Percentiles rank a stretch among this genome's conserved stretches.
Evolutionary conservation across 2,888 invertebrate species (phyloP).

Genomic region (Leptopilina syphax): DNA sequence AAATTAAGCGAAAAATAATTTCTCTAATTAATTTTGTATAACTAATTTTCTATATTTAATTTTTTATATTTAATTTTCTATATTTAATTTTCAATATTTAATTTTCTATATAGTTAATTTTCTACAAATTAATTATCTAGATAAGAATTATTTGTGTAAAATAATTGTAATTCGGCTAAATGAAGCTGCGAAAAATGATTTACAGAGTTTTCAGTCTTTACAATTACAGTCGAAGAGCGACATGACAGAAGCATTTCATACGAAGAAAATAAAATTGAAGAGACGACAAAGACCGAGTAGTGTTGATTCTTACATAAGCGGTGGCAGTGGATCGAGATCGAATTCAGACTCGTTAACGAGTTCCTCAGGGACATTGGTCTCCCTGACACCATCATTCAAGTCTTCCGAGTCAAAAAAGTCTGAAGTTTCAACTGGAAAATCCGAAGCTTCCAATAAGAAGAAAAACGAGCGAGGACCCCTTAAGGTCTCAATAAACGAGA

Average conservation of each 20-base stretch:
- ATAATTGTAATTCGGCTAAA: background rate
- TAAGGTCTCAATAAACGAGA: slow-evolving; percentile 78
- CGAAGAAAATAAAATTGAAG: slow-evolving; percentile 56
- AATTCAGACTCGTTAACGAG: slow-evolving; percentile 69
- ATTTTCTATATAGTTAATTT: too few species aligned
- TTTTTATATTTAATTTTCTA: background rate
- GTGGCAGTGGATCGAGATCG: slow-evolving; percentile 60
- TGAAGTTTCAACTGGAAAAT: slow-evolving; percentile 61
- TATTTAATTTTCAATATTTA: too few species aligned
- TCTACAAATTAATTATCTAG: too few species aligned
- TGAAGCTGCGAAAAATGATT: slow-evolving; percentile 50
- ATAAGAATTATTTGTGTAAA: too few species aligned
- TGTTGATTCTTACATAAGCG: slow-evolving; percentile 66
- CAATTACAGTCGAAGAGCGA: slow-evolving; percentile 55
- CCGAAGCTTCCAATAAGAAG: slow-evolving; percentile 68
- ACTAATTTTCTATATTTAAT: too few species aligned
- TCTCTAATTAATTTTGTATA: background rate
- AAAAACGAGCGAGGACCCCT: slow-evolving; percentile 70
- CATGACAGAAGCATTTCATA: slow-evolving; percentile 43
- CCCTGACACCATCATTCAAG: slow-evolving; percentile 64
- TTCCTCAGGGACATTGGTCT: slow-evolving; percentile 64
- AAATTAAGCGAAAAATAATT: background rate
- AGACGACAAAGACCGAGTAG: slow-evolving; percentile 63
- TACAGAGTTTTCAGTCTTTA: slow-evolving; percentile 62
- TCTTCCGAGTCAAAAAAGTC: slow-evolving; percentile 63